A percentile compares a stretch with the other conserved stretches of the same genome.
Evolutionary conservation across 2,113 vertebrate species (phyloP).

Genomic region (Gambusia affinis): DNA sequence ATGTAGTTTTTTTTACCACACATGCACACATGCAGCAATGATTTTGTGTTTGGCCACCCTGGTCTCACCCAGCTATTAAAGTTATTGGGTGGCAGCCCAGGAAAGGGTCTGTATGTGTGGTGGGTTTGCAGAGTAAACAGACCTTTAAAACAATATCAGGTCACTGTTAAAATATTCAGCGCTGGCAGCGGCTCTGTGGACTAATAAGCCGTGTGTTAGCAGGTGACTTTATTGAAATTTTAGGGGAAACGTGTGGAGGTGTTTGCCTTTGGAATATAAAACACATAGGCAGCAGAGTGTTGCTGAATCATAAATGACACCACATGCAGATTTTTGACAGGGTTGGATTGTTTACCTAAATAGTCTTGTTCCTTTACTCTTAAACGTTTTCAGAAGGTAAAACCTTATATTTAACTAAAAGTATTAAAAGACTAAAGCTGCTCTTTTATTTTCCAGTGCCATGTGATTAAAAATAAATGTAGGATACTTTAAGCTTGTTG

Average conservation of each 20-base stretch:
- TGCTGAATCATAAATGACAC: not conserved
- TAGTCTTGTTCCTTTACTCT: not conserved
- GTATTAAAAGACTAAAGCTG: not conserved
- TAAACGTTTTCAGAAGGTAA: not conserved
- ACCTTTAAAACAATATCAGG: conserved; percentile 70
- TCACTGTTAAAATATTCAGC: conserved; percentile 52
- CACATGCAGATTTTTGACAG: not conserved
- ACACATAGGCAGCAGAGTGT: conserved; percentile 11
- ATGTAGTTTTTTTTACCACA: conserved; percentile 15
- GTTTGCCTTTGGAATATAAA: conserved; percentile 34
- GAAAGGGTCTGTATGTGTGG: conserved; percentile 36
- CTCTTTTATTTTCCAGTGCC: not conserved
- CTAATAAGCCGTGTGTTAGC: conserved; percentile 53
- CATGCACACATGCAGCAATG: conserved; percentile 17
- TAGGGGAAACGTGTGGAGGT: conserved; percentile 27
- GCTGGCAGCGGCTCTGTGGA: conserved; percentile 26
- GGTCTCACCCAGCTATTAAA: conserved; percentile 64
- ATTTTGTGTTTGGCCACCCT: conserved; percentile 63
- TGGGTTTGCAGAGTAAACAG: conserved; percentile 61
- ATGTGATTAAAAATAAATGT: not conserved
- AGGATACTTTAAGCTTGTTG: not conserved
- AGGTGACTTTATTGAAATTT: conserved; percentile 49
- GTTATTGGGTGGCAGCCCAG: conserved; percentile 61
- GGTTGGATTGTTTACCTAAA: not conserved
- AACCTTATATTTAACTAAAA: not conserved